Evolutionary conservation across 2,797 vertebrate genomes (phyloP), one percentile per base, ranked within the genome.

Genomic region (Limosa lapponica): DNA sequence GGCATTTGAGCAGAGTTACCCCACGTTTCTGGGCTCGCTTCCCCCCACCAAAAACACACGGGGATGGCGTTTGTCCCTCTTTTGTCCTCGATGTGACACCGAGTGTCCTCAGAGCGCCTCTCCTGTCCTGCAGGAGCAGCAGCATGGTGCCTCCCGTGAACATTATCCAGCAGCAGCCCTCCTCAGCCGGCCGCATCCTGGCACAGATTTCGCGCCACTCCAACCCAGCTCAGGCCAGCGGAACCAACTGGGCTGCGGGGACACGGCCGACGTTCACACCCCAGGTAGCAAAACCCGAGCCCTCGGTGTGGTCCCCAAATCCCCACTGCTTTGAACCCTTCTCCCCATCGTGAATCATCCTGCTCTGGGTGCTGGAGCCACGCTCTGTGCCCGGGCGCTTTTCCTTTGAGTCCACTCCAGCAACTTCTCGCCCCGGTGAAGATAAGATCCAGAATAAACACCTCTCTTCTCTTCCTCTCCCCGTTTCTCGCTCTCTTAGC

Each of bases 141-240:
- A 96, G 82, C 62, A 97, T 99, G 98, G 96, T 97, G 3, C 98
- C 98, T 66, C 96, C 99, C 11, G 97, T 97, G 58, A 98, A 93
- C 80, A 98, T 99, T 77, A 94, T 98, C 6, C 99, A 98, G 90
- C 98, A 97, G 30, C 90, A 98, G 30, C 98, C 99, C 13, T 55
- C 96, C 1, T 97, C 99, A 1, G 98, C 99, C 0, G 98, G 99
- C 11, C 99, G 99, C 89, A 98, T 99, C 96, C 72, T 99, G 23
- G 97, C 99, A 10, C 99, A 99, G 96, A 99, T 99, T 78, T 99
- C 99, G 5, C 99, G 98, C 44, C 99, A 99, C 97, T 98, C 97
- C 75, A 98, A 86, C 20, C 98, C 99, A 7, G 87, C 97, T 15
- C 98, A 98, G 95, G 98, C 97, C 93, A 89, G 97, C 23, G 95